Percentiles rank a stretch among this genome's conserved stretches.
These are phyloP conservation scores for Cheirogaleus medius DNA, from an alignment of 2,113 vertebrate genomes.

Conservation along the genomic window DNA sequence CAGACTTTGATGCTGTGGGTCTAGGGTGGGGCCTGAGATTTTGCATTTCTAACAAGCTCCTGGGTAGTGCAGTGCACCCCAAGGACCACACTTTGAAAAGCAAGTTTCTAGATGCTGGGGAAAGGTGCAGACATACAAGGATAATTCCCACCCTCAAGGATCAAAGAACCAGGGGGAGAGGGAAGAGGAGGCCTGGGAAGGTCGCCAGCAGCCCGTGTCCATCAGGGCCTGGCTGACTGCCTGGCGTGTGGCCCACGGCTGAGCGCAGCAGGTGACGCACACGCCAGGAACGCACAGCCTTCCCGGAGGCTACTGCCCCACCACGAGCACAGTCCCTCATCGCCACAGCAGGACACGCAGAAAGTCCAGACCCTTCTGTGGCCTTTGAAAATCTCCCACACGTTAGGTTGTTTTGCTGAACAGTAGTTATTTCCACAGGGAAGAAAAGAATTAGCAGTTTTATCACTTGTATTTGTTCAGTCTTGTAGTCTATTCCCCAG, in stretches of 20 bases:
- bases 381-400: background rate
- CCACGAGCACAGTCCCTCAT: rapidly evolving
- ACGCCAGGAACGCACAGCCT: no score
- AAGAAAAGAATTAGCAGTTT: background rate
- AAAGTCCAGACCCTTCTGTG: background rate
- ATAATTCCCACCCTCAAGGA: background rate
- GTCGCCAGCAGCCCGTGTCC: background rate
- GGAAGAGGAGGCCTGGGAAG: background rate
- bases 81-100: background rate
- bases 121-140: background rate
- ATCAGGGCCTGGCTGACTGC: background rate
- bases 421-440: background rate
- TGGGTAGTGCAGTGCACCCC: background rate
- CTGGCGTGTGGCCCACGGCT: background rate
- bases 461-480: background rate
- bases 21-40: background rate
- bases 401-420: background rate
- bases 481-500: background rate
- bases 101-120: background rate
- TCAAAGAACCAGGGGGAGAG: background rate
- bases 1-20: background rate
- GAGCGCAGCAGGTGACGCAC: background rate
- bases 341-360: background rate
- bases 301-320: background rate
- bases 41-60: background rate